phyloP scores from a whole-genome alignment of 1,140 invertebrate genomes.

The Harpegnathos saltator region DNA sequence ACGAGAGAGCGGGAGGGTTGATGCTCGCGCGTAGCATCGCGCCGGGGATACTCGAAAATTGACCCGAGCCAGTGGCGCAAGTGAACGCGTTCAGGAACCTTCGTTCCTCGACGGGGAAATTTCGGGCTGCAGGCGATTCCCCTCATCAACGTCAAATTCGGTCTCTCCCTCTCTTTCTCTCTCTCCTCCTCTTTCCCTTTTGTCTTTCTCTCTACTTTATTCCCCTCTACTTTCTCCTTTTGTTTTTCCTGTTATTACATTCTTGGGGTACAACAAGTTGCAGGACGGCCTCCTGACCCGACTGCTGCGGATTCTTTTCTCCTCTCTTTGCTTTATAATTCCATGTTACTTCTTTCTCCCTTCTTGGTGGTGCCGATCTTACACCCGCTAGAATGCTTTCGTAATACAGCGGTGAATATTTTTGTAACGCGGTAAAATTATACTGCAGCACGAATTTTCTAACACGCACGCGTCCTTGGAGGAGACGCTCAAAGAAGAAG shows the following conservation, averaged over 20 bases:
- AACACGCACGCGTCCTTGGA: no score
- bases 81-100: slow-evolving; percentile 1
- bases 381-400: no score
- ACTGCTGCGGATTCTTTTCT: no score
- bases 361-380: background rate
- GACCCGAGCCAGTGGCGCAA: slow-evolving; percentile 21
- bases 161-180: background rate
- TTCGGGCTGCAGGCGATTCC: no score
- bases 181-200: background rate
- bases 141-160: background rate
- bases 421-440: no score
- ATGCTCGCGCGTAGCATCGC: slow-evolving; percentile 9
- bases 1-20: background rate
- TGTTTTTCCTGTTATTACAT: background rate
- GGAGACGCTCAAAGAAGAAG: no score
- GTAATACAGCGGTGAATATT: background rate
- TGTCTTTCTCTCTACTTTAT: background rate
- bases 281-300: background rate
- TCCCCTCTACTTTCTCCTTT: background rate
- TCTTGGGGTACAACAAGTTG: no score
- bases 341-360: background rate
- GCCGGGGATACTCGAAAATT: slow-evolving; percentile 44
- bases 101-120: no score
- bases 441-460: no score
- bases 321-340: background rate